Evolutionary conservation across 2,888 invertebrate genomes (phyloP).

Genomic region (Helicoverpa assulta): DNA sequence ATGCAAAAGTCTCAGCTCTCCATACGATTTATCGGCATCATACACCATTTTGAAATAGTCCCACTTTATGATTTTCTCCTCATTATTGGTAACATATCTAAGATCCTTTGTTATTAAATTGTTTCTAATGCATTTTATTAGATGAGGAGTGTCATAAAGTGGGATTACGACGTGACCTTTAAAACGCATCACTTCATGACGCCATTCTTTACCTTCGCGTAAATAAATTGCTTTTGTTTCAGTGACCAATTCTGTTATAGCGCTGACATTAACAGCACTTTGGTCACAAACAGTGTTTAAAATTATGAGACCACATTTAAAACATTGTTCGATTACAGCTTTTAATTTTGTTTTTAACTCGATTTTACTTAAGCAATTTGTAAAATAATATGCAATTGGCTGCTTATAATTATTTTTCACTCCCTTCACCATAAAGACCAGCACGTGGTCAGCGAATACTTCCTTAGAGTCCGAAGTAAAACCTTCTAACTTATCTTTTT

Average conservation of each 20-base stretch:
- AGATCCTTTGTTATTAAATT: conserved; percentile 18
- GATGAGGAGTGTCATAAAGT: conserved; percentile 59
- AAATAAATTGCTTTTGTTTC: conserved; percentile 45
- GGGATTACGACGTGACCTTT: conserved; percentile 51
- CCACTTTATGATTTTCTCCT: conserved; percentile 59
- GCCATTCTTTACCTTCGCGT: conserved; percentile 44
- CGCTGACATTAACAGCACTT: no score
- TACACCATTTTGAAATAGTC: conserved; percentile 53
- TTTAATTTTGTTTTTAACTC: no score
- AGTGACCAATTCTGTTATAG: no score
- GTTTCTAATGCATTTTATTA: conserved; percentile 61
- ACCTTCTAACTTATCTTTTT: conserved; percentile 18
- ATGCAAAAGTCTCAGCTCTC: conserved; percentile 48
- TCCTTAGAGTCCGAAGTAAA: conserved; percentile 13
- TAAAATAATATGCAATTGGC: conserved; percentile 51
- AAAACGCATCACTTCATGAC: conserved; percentile 44
- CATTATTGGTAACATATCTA: conserved; percentile 35
- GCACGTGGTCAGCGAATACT: conserved; percentile 19
- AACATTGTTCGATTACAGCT: no score
- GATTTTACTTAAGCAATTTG: conserved; percentile 14
- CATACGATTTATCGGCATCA: conserved; percentile 53
- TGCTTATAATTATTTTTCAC: conserved; percentile 40
- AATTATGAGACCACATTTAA: no score
- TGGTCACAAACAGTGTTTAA: no score
- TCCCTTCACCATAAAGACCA: conserved; percentile 43